Evolutionary conservation across 2,113 vertebrate species (phyloP).

Genomic region (Seriola quinqueradiata): DNA sequence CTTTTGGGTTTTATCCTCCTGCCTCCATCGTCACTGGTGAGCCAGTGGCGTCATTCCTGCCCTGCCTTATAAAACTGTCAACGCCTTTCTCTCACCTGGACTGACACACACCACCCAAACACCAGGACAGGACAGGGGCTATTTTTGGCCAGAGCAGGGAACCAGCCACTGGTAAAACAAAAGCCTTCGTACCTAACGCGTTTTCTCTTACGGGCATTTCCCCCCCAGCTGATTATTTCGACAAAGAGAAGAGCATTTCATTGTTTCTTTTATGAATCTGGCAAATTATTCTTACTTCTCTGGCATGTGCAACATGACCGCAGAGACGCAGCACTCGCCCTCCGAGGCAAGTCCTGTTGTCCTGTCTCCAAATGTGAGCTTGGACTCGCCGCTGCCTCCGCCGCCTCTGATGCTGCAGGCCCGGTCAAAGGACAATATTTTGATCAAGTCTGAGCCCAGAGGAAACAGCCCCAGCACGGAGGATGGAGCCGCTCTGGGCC

Average conservation of each 20-base stretch:
- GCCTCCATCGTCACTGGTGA: constrained; percentile 64
- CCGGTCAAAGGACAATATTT: constrained; percentile 77
- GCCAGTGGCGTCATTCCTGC: constrained; percentile 78
- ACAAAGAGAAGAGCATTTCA: neutral
- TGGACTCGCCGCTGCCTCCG: constrained; percentile 83
- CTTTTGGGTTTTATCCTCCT: constrained; percentile 40
- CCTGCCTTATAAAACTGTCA: constrained; percentile 82
- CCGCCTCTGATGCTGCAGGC: constrained; percentile 75
- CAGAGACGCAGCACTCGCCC: constrained; percentile 83
- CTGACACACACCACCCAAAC: constrained; percentile 57
- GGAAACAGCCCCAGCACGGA: constrained; percentile 75
- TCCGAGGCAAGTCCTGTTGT: constrained; percentile 85
- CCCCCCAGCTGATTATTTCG: constrained; percentile 23
- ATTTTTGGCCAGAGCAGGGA: constrained; percentile 14
- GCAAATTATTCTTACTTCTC: constrained; percentile 86
- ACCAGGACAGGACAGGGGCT: constrained; percentile 35
- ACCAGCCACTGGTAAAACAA: neutral
- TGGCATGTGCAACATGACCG: constrained; percentile 89
- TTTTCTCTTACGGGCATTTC: constrained; percentile 8
- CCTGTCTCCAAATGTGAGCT: constrained; percentile 80
- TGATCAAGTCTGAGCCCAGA: constrained; percentile 86
- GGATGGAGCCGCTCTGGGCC: constrained; percentile 75
- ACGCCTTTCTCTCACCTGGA: constrained; percentile 84
- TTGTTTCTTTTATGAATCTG: constrained; percentile 88
- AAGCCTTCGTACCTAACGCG: neutral